These are phyloP conservation scores for Motacilla tschutschensis DNA, from an alignment of 2,113 vertebrate species.

Conservation along the genomic window DNA sequence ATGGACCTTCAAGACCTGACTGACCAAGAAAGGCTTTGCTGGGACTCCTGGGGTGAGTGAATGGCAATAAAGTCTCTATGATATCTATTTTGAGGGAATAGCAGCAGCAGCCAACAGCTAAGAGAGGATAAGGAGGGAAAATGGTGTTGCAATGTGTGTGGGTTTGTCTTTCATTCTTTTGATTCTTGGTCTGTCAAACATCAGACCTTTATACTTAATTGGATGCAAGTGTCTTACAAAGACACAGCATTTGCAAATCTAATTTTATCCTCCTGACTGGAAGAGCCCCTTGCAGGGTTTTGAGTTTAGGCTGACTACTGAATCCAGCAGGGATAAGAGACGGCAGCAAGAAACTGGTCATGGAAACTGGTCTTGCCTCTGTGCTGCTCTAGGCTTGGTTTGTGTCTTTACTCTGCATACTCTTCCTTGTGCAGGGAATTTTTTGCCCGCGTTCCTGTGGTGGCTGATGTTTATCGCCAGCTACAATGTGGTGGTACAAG, in stretches of 20 bases:
- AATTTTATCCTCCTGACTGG: neutral
- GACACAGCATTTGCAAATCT: neutral
- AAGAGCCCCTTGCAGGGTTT: neutral
- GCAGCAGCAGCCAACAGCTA: neutral
- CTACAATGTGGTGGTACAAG: neutral
- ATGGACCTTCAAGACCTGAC: neutral
- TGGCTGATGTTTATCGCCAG: neutral
- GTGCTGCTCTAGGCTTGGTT: neutral
- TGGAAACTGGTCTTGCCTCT: neutral
- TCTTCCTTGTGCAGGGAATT: neutral
- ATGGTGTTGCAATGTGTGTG: neutral
- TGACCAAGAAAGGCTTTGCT: neutral
- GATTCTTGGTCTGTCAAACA: neutral
- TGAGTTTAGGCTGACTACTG: neutral
- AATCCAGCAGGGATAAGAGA: neutral
- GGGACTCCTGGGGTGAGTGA: neutral
- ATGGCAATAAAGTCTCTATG: neutral
- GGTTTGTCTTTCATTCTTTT: neutral
- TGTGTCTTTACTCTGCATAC: neutral
- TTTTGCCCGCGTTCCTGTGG: fast-evolving
- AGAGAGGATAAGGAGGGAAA: neutral
- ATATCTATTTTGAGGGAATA: neutral
- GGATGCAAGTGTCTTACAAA: neutral
- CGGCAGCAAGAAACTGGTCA: neutral
- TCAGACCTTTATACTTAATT: neutral